Percentiles rank a stretch among this genome's conserved stretches.
These are phyloP conservation scores for Hemiscyllium ocellatum DNA, from an alignment of 2,113 vertebrate species.

Conservation along the genomic window DNA sequence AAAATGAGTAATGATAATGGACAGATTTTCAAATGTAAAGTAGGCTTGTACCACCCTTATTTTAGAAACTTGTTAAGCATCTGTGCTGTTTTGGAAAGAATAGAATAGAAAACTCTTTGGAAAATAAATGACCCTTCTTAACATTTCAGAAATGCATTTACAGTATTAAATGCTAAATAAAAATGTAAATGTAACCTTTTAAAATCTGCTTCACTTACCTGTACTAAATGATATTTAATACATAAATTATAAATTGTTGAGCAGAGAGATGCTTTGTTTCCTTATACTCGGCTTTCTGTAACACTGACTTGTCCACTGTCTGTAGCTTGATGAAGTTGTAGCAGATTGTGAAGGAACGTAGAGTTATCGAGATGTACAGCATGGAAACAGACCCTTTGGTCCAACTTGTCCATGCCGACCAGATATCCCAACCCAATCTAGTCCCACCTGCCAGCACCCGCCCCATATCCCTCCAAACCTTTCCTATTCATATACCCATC, in stretches of 20 bases:
- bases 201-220: slow-evolving; percentile 12
- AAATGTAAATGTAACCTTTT: slow-evolving; percentile 36
- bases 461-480: too few relatives aligned
- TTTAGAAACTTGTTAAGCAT: neutral
- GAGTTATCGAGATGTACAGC: too few relatives aligned
- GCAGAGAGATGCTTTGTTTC: neutral
- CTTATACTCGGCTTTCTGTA: neutral
- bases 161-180: slow-evolving; percentile 28
- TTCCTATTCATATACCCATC: too few relatives aligned
- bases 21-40: slow-evolving; percentile 28
- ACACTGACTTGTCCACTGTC: neutral
- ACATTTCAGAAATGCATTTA: slow-evolving; percentile 19
- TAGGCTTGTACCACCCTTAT: neutral
- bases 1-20: slow-evolving; percentile 22
- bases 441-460: too few relatives aligned
- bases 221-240: slow-evolving; percentile 31
- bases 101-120: slow-evolving; percentile 5
- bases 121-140: slow-evolving; percentile 22
- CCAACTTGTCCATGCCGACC: too few relatives aligned
- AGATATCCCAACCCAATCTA: too few relatives aligned
- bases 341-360: neutral
- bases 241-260: slow-evolving; percentile 14
- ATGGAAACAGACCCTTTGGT: too few relatives aligned
- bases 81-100: neutral
- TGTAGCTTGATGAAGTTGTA: neutral